Evolutionary conservation across 37 sponge, comb jelly and placozoan genomes (phyloP), one percentile per base, ranked within the genome.

Genomic region (Petrosia ficiformis): DNA sequence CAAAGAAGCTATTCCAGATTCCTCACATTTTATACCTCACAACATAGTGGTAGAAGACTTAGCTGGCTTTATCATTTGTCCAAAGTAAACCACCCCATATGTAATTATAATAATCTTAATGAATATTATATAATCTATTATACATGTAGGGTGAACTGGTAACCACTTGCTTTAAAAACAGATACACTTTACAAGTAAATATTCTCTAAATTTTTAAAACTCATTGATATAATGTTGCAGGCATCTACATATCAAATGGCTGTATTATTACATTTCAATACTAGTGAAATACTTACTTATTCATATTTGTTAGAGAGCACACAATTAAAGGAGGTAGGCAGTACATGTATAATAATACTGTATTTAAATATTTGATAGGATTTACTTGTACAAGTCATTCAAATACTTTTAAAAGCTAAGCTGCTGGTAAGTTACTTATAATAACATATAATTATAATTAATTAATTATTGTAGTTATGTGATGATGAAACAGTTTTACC

Each of bases 221-320:
- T 37, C 34, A 28, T 10, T 72, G 48, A 24, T 29, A 19, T 40
- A n/a, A 21, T 0, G 2, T 11, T 40, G 25, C 39, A 93, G 91
- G 86, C 83, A 1, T 93, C 95, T n/a, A 99, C 94, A 19, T 99
- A 87, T 71, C 99, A 99, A 73, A 96, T 96, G 89, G 85, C 93
- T 10, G 68, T 99, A 0, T 77, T 99, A 32, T 74, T 99, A 42
- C 89, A 89, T 64, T 99, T 83, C 77, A 99, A 99, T 59, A 42
- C 68, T 2, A 52, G 65, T 44, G 75, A 54, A 1, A 43, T 77
- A 41, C 84, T 74, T 66, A 77, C 81, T 37, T 43, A 93, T 63
- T 43, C 68, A 3, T 81, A 96, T 48, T 41, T 91, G 1, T 71
- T 90, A 76, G 82, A 80, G 31, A 73, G 72, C n/a, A 87, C 91